Percentiles rank a stretch among this genome's conserved stretches.
These are phyloP conservation scores for Leucophenga montana DNA, from an alignment of 2,888 invertebrate genomes.

Conservation along the genomic window DNA sequence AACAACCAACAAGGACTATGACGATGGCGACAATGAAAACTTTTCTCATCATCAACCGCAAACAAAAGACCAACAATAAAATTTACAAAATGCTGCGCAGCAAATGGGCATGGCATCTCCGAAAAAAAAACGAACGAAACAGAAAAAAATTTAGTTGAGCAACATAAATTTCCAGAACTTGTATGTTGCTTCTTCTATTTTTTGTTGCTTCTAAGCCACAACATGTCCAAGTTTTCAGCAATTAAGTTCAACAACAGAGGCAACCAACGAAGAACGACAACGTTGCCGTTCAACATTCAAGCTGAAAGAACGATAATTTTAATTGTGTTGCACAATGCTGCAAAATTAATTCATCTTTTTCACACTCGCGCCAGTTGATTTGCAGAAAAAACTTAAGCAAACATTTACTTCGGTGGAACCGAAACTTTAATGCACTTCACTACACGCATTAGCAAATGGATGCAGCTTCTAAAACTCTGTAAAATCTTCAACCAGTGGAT, in stretches of 20 bases:
- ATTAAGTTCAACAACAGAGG: constrained; percentile 52
- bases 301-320: constrained; percentile 59
- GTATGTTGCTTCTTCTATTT: not conserved
- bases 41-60: constrained; percentile 66
- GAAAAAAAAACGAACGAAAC: constrained; percentile 42
- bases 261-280: constrained; percentile 4
- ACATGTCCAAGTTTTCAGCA: constrained; percentile 60
- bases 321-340: constrained; percentile 68
- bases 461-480: no score
- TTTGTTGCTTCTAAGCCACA: constrained; percentile 55
- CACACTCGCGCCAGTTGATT: constrained; percentile 46
- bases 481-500: no score
- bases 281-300: not conserved
- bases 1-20: no score
- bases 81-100: not conserved
- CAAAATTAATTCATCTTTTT: constrained; percentile 67
- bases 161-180: constrained; percentile 18
- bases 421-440: no score
- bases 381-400: constrained; percentile 36
- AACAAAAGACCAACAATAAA: constrained; percentile 62
- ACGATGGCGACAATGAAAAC: constrained; percentile 48
- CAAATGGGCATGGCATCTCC: constrained; percentile 35
- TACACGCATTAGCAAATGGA: no score
- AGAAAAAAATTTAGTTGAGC: constrained; percentile 39
- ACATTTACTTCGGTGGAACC: no score